These are phyloP conservation scores for Dendrocincla tyrannina DNA, from an alignment of 2,797 vertebrate species.

Conservation along the genomic window DNA sequence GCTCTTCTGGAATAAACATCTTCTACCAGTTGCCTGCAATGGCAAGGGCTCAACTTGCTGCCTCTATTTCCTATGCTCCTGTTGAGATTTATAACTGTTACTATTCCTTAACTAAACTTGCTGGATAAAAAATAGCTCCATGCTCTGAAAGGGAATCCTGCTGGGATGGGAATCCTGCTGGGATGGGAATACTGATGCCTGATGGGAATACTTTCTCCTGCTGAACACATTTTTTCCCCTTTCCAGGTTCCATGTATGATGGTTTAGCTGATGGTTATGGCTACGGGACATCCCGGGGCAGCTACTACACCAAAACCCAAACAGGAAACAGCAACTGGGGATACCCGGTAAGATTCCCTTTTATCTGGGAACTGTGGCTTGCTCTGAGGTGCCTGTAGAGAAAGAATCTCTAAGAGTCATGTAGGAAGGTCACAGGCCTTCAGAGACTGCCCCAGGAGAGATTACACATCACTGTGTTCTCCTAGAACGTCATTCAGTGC, in stretches of 20 bases:
- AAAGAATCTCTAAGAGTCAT: background rate
- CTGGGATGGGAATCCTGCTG: no score
- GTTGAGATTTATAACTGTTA: background rate
- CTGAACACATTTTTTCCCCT: constrained; percentile 5
- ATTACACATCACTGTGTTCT: background rate
- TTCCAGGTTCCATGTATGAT: constrained; percentile 78
- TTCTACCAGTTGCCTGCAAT: background rate
- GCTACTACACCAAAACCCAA: constrained; percentile 79
- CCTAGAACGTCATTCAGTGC: background rate
- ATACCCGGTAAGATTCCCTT: constrained; percentile 74
- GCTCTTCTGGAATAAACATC: background rate
- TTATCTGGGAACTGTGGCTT: background rate
- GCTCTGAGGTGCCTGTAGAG: background rate
- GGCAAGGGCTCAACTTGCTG: background rate
- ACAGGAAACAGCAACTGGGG: constrained; percentile 74
- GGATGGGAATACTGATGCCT: background rate
- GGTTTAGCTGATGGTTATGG: constrained; percentile 75
- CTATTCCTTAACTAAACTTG: background rate
- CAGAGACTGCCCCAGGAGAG: fast-evolving
- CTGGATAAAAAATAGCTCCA: background rate
- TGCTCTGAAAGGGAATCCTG: background rate
- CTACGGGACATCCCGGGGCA: constrained; percentile 74
- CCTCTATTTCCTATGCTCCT: background rate
- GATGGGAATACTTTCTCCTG: background rate
- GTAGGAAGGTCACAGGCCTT: background rate